A percentile compares a stretch with the other conserved stretches of the same genome.
phyloP scores from a whole-genome alignment of 2,113 vertebrate genomes.

The Lycocorax pyrrhopterus region DNA sequence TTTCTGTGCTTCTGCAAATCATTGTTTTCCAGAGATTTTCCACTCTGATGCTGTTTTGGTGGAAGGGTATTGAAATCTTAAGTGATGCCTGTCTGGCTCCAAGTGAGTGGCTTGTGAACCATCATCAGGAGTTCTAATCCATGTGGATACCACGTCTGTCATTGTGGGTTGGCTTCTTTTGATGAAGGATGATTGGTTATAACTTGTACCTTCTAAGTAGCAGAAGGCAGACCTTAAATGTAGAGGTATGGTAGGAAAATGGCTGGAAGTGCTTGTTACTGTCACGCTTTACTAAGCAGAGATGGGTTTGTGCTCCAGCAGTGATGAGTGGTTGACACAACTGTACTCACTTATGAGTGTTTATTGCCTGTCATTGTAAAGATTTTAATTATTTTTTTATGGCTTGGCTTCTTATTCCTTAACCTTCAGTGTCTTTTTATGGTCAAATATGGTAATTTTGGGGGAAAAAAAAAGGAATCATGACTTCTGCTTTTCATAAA shows the following conservation, averaged over 20 bases:
- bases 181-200: background rate
- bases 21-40: background rate
- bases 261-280: background rate
- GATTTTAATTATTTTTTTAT: background rate
- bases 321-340: background rate
- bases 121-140: background rate
- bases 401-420: background rate
- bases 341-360: background rate
- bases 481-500: background rate
- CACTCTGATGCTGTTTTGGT: background rate
- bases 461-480: background rate
- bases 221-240: background rate
- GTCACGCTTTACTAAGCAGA: fast-evolving
- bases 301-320: background rate
- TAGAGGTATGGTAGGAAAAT: background rate
- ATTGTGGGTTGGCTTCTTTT: background rate
- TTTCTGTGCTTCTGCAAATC: background rate
- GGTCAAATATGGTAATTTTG: background rate
- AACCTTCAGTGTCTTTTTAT: background rate
- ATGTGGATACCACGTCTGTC: fast-evolving
- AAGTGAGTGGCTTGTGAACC: background rate
- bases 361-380: background rate
- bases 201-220: background rate
- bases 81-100: background rate
- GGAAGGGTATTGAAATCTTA: background rate